These are phyloP conservation scores for Macrotus californicus DNA, from an alignment of 2,113 vertebrate species.

Conservation along the genomic window DNA sequence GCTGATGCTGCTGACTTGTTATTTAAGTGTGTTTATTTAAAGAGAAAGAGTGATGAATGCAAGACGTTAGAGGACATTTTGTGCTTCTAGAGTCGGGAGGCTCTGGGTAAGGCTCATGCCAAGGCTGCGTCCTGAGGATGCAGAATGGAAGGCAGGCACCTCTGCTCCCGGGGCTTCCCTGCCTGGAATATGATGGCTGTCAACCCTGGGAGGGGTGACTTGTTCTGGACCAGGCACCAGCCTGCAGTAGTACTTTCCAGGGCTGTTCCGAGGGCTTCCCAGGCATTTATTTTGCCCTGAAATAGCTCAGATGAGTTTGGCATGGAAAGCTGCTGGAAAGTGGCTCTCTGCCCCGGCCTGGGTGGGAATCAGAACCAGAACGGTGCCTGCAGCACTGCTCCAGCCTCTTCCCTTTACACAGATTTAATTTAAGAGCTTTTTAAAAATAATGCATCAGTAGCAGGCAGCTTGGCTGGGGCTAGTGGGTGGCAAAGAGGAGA, in stretches of 20 bases:
- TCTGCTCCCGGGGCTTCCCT: not conserved
- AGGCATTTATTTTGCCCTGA: not conserved
- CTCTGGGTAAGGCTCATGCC: not conserved
- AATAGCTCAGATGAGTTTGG: not conserved
- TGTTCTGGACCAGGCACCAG: not conserved
- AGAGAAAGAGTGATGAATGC: not conserved
- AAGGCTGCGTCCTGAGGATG: not conserved
- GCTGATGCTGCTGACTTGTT: not conserved
- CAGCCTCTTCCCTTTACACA: not conserved
- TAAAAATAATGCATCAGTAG: not conserved
- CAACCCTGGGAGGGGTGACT: not conserved
- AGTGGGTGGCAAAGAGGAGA: not conserved
- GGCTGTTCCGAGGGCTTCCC: not conserved
- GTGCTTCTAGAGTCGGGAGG: not conserved
- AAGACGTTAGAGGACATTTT: not conserved
- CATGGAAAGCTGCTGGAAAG: not conserved
- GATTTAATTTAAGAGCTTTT: not conserved
- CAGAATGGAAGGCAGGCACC: rapidly evolving
- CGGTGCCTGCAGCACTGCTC: not conserved
- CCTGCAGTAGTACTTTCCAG: not conserved
- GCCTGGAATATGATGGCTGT: rapidly evolving
- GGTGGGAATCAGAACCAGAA: not conserved
- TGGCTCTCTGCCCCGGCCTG: not conserved
- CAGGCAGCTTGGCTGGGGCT: not conserved
- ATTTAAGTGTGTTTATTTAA: not conserved